Conservation (phyloP, 1,140 invertebrate species). For the Nixonia krombeini region DNA sequence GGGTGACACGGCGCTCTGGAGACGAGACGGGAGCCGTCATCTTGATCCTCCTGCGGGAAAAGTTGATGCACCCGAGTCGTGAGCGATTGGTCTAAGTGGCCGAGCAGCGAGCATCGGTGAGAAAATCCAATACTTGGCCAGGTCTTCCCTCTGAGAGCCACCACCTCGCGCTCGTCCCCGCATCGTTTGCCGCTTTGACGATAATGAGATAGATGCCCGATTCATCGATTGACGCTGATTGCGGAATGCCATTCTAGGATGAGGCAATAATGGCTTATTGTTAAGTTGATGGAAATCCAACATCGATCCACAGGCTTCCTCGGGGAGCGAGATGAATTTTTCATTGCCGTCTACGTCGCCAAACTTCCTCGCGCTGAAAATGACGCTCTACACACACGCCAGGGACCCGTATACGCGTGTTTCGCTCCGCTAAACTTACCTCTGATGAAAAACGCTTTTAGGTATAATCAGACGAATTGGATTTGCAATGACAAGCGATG, state of each 20-base stretch:
- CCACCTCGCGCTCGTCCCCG: background rate
- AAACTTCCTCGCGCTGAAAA: background rate
- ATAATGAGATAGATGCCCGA: conserved; percentile 5
- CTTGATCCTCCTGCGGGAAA: conserved; percentile 27
- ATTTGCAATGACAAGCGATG: too few species aligned
- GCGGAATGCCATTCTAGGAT: conserved; percentile 2
- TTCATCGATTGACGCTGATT: conserved; percentile 12
- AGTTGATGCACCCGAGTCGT: conserved; percentile 24
- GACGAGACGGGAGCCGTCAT: conserved; percentile 19
- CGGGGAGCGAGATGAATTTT: conserved; percentile 1
- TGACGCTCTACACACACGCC: too few species aligned
- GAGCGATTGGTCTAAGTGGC: conserved; percentile 28
- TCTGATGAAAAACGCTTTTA: too few species aligned
- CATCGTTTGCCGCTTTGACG: background rate
- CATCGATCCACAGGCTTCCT: conserved; percentile 2
- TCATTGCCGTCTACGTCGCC: background rate
- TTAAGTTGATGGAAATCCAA: background rate
- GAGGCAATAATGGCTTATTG: conserved; percentile 14
- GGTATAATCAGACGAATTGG: too few species aligned
- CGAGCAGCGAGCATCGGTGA: background rate
- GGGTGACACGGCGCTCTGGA: conserved; percentile 23
- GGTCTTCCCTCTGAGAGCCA: background rate
- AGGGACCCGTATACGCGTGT: too few species aligned
- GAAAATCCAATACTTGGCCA: conserved; percentile 14
- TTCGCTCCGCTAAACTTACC: too few species aligned